Evolutionary conservation across 2,888 invertebrate species (phyloP), one percentile per base, ranked within the genome.

Genomic region (Saturnia pavonia): DNA sequence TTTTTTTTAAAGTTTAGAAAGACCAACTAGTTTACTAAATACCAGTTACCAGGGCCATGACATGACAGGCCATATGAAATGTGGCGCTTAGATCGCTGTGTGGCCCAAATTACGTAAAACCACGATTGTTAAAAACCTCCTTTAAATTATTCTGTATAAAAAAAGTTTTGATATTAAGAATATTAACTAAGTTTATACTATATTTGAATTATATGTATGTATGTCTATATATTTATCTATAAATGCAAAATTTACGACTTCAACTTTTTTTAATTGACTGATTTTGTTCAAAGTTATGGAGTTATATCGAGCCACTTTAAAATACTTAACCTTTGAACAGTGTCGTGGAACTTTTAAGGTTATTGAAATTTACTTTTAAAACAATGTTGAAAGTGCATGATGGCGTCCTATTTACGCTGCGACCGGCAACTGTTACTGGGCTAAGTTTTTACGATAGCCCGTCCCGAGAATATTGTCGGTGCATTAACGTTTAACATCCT

Each of bases 361-460:
- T 89, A 91, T 91, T 90, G 88, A 90, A 91, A 89, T 88, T 86
- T 87, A 87, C 91, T 90, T 88, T 87, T 82, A 86, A 85, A 91
- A 90, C 88, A 89, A 90, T 90, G 90, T 87, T 85, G n/a, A 82
- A 87, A 89, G 88, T 90, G 88, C 87, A 89, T 82, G 83, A 83
- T 79, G 82, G 80, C 78, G 80, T 77, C 78, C 79, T 82, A 84
- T 85, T 85, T 83, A 82, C 77, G 82, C 82, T 82, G 79, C 81
- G 80, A 77, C 78, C 76, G 79, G 74, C 82, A 80, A 81, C 78
- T 79, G 85, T 83, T 85, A 87, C 87, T 83, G 85, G 85, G 81
- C 81, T 86, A 92, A 92, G 91, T 92, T 92, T 92, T 92, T 91
- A 92, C 91, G 91, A 89, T 85, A 78, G 83, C 86, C 84, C 84